Evolutionary conservation across 2,113 vertebrate genomes (phyloP), one percentile per base, ranked within the genome.

Genomic region (Pseudorectes ferrugineus): DNA sequence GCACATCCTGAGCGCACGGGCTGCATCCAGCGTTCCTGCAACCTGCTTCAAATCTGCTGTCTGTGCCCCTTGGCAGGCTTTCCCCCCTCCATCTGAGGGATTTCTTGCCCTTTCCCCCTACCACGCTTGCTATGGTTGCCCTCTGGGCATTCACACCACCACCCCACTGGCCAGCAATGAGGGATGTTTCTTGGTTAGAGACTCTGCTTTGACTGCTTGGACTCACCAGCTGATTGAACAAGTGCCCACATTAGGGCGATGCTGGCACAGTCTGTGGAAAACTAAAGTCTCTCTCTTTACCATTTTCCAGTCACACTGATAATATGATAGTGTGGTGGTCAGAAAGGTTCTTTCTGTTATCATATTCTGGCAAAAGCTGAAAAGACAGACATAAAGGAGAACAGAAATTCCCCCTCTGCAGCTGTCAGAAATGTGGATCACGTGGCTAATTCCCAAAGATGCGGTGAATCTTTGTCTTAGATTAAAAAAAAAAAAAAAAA

Each of bases 291-390:
- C 21, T 54, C 36, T 40, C 20, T 48, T 54, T 42, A 17, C 11
- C 12, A 5, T 75, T 92, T 87, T 51, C 17, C 29, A 62, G 40
- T 79, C 48, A 71, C 11, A 42, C 11, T 49, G 14, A 45, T 85
- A 66, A 16, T 24, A 45, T 0, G 0, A 19, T 18, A 84, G 21
- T 13, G 14, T 1, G 0, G 45, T 29, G 25, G 9, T 33, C 45
- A 77, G 61, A 76, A 87, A 52, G 3, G 4, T 40, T 54, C 40
- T 70, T 48, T 62, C 26, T 40, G 11, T 58, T 67, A 71, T 10
- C 22, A 48, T 6, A 15, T 35, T 45, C 16, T 66, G 45, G 35
- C n/a, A 87, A 85, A 79, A 80, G 17, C 59, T 88, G 22, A 80
- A 63, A 67, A 81, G 68, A 22, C 25, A 75, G 26, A 28, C 16